Evolutionary conservation across 1,140 invertebrate species (phyloP).

Genomic region (Elysia chlorotica): DNA sequence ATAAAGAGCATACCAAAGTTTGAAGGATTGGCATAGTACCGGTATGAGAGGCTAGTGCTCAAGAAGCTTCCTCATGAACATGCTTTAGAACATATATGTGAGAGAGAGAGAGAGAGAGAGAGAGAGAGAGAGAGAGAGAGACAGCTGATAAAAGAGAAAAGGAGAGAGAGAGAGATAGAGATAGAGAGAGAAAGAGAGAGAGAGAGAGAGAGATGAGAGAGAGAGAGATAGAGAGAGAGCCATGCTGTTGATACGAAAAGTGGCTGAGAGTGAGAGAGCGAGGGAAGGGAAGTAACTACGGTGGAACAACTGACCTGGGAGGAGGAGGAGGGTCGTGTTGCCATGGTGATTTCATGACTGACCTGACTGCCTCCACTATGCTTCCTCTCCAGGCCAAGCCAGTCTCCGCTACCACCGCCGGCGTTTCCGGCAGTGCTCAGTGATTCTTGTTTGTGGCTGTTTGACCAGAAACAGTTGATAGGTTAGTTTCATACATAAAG

Average conservation of each 20-base stretch:
- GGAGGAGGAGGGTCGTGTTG: conserved; percentile 17
- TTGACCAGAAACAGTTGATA: too few relatives aligned
- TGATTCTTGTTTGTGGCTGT: too few relatives aligned
- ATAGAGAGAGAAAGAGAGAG: neutral
- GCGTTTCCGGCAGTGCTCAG: too few relatives aligned
- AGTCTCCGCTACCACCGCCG: too few relatives aligned
- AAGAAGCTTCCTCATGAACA: too few relatives aligned
- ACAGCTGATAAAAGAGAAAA: neutral
- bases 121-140: neutral
- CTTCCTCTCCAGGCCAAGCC: conserved; percentile 22
- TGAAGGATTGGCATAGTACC: too few relatives aligned
- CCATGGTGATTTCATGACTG: conserved; percentile 19
- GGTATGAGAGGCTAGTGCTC: too few relatives aligned
- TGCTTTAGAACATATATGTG: too few relatives aligned
- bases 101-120: neutral
- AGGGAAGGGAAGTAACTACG: neutral
- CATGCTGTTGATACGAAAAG: too few relatives aligned
- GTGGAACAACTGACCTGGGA: conserved; percentile 15
- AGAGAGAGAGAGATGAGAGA: neutral
- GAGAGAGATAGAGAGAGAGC: neutral
- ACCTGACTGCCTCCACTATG: conserved; percentile 28
- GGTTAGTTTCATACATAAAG: too few relatives aligned
- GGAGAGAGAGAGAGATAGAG: neutral
- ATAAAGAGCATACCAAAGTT: too few relatives aligned
- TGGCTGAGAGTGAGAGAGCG: too few relatives aligned